Evolutionary conservation across 2,797 vertebrate genomes (phyloP), one percentile per base, ranked within the genome.

Genomic region (Microctenopoma lineatum): DNA sequence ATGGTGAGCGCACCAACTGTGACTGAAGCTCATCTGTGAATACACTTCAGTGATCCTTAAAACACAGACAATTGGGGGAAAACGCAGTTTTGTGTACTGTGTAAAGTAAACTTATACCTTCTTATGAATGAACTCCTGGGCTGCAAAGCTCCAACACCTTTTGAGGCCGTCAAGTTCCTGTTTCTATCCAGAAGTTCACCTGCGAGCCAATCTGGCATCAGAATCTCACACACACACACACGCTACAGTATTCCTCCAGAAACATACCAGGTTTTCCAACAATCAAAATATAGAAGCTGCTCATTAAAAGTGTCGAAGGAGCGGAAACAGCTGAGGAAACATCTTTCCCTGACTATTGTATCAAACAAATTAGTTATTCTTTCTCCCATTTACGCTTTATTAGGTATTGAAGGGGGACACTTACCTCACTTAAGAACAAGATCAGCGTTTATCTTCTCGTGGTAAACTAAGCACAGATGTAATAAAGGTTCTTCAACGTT

Each of bases 1-100:
- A 53, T 0, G 34, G 59, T 2, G 26, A 57, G 21, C 62, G 70
- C 14, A 64, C 41, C 51, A 26, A 59, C 26, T 34, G 26, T 58
- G 51, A 56, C 4, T 4, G 25, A 2, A 38, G 4, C 36, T 4
- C 63, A 63, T 13, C 38, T 7, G 38, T 44, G 39, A 2, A 8
- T 32, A 53, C 39, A 48, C 15, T 55, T 55, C n/a, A 36, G 14
- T 25, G 14, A 29, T 4, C 14, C 12, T 15, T 15, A 48, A 26
- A 48, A 26, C 5, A 12, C 5, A 21, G 21, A 21, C 21, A 21
- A 21, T 21, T 21, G 21, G 21, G 21, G 21, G 2, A 21, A 21
- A 21, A 47, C 32, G 25, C 29, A n/a, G 21, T 39, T 26, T 8
- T 12, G 9, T 29, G 16, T 53, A 25, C 25, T 8, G 14, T 4